These are phyloP conservation scores for Neoitamus cyanurus DNA, from an alignment of 2,888 invertebrate genomes.

Conservation along the genomic window DNA sequence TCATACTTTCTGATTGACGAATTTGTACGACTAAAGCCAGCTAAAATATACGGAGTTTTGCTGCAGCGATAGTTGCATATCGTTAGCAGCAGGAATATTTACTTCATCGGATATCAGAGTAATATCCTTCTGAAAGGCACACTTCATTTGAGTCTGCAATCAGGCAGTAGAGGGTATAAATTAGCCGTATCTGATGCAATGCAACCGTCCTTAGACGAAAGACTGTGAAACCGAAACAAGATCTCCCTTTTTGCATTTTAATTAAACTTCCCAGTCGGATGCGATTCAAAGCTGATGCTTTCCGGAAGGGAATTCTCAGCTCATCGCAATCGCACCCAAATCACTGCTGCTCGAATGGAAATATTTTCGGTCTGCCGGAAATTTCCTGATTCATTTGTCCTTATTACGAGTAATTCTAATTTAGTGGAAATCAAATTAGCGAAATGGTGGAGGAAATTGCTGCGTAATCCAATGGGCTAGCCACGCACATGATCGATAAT, in stretches of 20 bases:
- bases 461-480: neutral
- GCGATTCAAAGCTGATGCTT: neutral
- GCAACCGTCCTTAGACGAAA: neutral
- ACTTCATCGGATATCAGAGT: neutral
- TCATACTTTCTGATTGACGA: too few species aligned
- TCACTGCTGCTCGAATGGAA: neutral
- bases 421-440: neutral
- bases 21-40: too few species aligned
- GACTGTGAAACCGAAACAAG: neutral
- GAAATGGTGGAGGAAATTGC: neutral
- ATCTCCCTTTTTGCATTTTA: neutral
- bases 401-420: constrained; percentile 16
- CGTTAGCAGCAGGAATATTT: neutral
- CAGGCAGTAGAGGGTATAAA: neutral
- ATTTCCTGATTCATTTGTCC: neutral
- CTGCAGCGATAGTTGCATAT: neutral
- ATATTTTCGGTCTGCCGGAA: neutral
- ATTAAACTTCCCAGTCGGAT: neutral
- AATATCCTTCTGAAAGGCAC: neutral
- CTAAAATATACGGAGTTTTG: too few species aligned
- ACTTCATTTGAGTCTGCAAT: neutral
- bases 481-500: neutral
- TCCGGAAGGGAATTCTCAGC: neutral
- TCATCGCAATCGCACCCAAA: neutral
- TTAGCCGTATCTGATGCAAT: neutral